Evolutionary conservation across 1,140 invertebrate species (phyloP).

Genomic region (Drosophila suzukii): DNA sequence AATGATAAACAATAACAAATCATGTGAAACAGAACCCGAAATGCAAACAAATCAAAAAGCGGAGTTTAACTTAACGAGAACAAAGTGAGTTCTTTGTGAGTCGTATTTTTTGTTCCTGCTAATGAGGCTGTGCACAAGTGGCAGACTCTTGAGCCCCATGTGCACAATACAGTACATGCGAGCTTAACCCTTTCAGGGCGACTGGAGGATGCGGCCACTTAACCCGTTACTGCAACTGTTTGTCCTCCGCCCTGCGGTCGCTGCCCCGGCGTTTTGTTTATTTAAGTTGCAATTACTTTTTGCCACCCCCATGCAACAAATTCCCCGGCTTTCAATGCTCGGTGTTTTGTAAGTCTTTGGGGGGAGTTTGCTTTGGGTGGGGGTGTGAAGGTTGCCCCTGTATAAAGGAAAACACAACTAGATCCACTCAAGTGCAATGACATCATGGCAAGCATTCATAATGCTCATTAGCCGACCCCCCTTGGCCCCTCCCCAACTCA

Average conservation of each 20-base stretch:
- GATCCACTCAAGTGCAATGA: constrained; percentile 67
- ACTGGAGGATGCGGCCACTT: constrained; percentile 63
- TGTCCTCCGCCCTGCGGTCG: constrained; percentile 52
- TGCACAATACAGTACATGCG: not conserved
- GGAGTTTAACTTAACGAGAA: constrained; percentile 36
- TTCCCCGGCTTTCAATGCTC: constrained; percentile 45
- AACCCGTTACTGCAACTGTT: constrained; percentile 50
- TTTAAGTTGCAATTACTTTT: constrained; percentile 78
- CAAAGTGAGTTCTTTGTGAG: constrained; percentile 50
- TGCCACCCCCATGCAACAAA: constrained; percentile 55
- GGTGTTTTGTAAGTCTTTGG: constrained; percentile 31
- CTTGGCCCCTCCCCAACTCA: not conserved
- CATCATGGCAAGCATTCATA: constrained; percentile 67
- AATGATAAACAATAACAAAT: constrained; percentile 63
- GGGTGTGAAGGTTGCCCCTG: constrained; percentile 30
- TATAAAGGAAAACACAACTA: constrained; percentile 32
- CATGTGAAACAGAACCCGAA: constrained; percentile 42
- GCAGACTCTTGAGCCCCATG: constrained; percentile 51
- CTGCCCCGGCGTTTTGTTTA: constrained; percentile 63
- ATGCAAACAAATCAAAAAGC: constrained; percentile 21
- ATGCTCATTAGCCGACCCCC: constrained; percentile 54
- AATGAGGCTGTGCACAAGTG: constrained; percentile 74
- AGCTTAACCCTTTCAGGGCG: constrained; percentile 43
- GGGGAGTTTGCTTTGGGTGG: not conserved
- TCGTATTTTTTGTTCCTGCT: constrained; percentile 43